These are phyloP conservation scores for Phoebastria nigripes DNA, from an alignment of 2,797 vertebrate species.

Conservation along the genomic window DNA sequence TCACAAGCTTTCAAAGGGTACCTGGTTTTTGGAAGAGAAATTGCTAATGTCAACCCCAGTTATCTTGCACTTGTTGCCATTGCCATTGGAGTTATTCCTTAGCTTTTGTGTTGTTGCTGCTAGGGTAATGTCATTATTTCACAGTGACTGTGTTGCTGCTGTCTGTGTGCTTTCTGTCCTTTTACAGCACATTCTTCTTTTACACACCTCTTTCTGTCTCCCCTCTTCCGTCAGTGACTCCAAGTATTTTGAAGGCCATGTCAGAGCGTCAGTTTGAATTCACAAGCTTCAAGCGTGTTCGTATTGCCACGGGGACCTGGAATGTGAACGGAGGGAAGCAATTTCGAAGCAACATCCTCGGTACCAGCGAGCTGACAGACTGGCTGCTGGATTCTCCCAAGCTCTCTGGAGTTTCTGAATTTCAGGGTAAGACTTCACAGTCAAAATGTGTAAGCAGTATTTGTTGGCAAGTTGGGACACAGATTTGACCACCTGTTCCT, in stretches of 20 bases:
- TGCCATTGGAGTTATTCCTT: background rate
- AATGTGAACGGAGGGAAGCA: constrained; percentile 82
- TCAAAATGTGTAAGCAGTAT: background rate
- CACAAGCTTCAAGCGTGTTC: constrained; percentile 74
- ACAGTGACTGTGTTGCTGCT: background rate
- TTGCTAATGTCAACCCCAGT: background rate
- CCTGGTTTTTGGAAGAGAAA: background rate
- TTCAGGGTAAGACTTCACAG: constrained; percentile 67
- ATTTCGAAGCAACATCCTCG: constrained; percentile 78
- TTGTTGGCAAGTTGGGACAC: background rate
- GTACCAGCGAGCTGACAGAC: constrained; percentile 74
- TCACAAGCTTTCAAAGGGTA: background rate
- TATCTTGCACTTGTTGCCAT: background rate
- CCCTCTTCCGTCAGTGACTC: constrained; percentile 65
- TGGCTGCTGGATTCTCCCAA: constrained; percentile 78
- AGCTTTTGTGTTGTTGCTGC: background rate
- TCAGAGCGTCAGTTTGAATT: constrained; percentile 80
- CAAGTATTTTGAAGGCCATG: constrained; percentile 78
- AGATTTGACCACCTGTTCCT: background rate
- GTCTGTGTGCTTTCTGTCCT: background rate
- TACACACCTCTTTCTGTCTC: background rate
- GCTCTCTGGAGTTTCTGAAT: constrained; percentile 61
- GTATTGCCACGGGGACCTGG: constrained; percentile 78
- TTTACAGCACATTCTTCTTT: background rate
- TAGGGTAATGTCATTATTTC: background rate